Evolutionary conservation across 2,888 invertebrate genomes (phyloP), one percentile per base, ranked within the genome.

Genomic region (Catonia carolina): DNA sequence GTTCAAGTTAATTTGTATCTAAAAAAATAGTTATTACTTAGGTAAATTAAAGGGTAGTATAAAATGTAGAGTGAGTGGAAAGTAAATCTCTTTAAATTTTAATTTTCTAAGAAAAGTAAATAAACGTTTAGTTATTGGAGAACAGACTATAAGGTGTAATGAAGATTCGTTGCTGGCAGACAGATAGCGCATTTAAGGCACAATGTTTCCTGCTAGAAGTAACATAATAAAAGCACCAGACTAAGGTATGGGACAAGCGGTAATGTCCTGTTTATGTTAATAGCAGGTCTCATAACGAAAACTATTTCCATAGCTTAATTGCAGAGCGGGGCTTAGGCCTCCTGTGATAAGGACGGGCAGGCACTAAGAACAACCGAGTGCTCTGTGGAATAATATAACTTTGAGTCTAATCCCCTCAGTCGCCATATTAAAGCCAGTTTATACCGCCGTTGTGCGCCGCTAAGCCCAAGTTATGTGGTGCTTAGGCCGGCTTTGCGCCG

Each of bases 391-490:
- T 39, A 52, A 41, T 39, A 52, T 52, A 52, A 52, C 52, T 52
- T 27, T 37, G 18, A 22, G 41, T 27, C 41, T 52, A 52, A 52
- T 52, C 52, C 52, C 45, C 31, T 12, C 57, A 33, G 39, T n/a
- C 49, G 37, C 53, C 53, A 49, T 57, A 57, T 57, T 57, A 53
- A 49, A 57, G 57, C 53, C 57, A 53, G 53, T 57, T 57, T 53
- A 49, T 49, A 36, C 53, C 23, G 18, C 45, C 45, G 45, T 45
- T 45, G 45, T 45, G 45, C 45, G 22, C 27, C 33, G 20, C 41
- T 57, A 57, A 57, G 57, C 53, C 53, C 41, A 51, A 57, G 57
- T 57, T 57, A 57, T 53, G 57, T 27, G 42, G 47, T 22, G 51
- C 39, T 41, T 55, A 50, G 50, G 27, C 50, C 33, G 50, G 33